Conservation (phyloP, 2,888 invertebrate genomes). For the Agelastica alni region DNA sequence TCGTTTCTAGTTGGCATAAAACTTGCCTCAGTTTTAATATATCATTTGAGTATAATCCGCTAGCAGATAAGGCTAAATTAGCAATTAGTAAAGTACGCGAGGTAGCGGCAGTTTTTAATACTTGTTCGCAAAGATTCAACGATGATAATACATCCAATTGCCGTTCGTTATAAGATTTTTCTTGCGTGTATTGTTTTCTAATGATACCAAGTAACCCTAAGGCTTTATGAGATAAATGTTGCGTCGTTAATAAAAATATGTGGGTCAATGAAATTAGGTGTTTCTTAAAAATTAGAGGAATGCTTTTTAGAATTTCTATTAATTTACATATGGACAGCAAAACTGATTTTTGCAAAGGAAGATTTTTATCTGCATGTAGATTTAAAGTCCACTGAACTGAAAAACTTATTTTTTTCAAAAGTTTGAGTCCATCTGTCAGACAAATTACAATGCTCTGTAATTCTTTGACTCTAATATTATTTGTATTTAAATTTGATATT, state of each 20-base stretch:
- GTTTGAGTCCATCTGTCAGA: conserved; percentile 60
- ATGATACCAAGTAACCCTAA: conserved; percentile 68
- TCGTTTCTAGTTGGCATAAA: conserved; percentile 67
- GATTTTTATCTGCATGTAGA: conserved; percentile 70
- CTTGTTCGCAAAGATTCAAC: conserved; percentile 72
- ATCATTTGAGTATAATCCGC: conserved; percentile 68
- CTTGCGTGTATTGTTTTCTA: conserved; percentile 65
- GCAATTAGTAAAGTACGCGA: conserved; percentile 50
- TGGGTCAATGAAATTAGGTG: conserved; percentile 73
- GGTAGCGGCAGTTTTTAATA: conserved; percentile 62
- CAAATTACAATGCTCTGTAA: conserved; percentile 60
- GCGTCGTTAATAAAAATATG: conserved; percentile 75
- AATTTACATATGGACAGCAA: conserved; percentile 78
- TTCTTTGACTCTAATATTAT: conserved; percentile 61
- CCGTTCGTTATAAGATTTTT: conserved; percentile 68
- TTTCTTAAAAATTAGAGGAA: conserved; percentile 71
- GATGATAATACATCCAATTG: conserved; percentile 74
- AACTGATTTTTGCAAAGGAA: conserved; percentile 77
- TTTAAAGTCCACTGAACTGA: conserved; percentile 66
- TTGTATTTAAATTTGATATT: conserved; percentile 56
- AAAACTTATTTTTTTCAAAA: conserved; percentile 58
- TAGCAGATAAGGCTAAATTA: conserved; percentile 56
- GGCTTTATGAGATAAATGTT: conserved; percentile 78
- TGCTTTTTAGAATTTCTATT: conserved; percentile 78
- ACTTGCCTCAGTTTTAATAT: conserved; percentile 64